Evolutionary conservation across 2,113 vertebrate genomes (phyloP).

Genomic region (Acrocephalus arundinaceus): DNA sequence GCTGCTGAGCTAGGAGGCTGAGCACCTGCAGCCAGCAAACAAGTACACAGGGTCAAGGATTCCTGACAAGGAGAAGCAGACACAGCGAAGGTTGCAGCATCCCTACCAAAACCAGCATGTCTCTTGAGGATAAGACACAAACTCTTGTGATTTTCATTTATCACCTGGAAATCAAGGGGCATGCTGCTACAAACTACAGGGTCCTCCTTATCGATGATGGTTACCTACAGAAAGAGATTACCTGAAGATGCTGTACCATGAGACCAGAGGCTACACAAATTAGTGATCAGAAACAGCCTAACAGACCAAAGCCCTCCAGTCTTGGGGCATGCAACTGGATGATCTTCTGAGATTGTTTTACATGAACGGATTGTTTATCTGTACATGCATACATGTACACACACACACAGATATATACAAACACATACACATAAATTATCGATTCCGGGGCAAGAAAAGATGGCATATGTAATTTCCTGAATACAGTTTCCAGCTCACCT

Average conservation of each 20-base stretch:
- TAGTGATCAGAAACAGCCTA: background rate
- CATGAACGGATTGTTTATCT: background rate
- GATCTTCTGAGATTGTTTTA: background rate
- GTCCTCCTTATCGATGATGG: rapidly evolving
- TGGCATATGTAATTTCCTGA: background rate
- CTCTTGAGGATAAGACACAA: background rate
- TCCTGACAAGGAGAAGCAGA: background rate
- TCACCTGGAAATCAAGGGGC: background rate
- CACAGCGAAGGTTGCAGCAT: rapidly evolving
- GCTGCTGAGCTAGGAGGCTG: background rate
- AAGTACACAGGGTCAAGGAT: background rate
- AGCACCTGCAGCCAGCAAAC: background rate
- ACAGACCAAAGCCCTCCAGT: background rate
- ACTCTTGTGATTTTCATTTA: background rate
- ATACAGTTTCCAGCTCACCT: background rate
- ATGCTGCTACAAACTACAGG: background rate
- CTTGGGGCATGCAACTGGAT: background rate
- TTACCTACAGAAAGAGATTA: background rate
- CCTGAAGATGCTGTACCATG: background rate
- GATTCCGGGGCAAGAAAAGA: background rate
- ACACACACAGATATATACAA: rapidly evolving
- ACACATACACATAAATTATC: rapidly evolving
- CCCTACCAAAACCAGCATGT: background rate
- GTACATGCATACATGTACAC: background rate
- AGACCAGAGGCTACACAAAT: background rate